Evolutionary conservation across 1,140 invertebrate species (phyloP).

Genomic region (Drosophila biarmipes): DNA sequence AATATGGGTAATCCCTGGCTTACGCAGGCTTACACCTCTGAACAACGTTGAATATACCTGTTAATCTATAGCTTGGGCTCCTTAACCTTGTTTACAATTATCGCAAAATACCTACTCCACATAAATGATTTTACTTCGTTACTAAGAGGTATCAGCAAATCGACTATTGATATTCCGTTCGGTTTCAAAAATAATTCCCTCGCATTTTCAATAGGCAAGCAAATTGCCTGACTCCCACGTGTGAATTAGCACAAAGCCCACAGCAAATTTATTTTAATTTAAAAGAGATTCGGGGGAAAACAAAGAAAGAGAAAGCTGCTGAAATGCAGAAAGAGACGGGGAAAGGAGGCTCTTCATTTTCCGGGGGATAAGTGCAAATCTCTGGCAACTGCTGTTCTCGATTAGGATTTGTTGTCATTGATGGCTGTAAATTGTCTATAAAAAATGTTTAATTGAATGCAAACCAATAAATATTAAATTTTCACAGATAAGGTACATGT

Average conservation of each 20-base stretch:
- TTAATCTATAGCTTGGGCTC: too few species aligned
- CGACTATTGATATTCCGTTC: too few species aligned
- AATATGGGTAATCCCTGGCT: neutral
- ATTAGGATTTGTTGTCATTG: conserved; percentile 12
- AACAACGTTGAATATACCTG: too few species aligned
- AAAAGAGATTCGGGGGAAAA: neutral
- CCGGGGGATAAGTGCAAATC: conserved; percentile 1
- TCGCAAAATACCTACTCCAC: too few species aligned
- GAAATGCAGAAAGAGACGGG: neutral
- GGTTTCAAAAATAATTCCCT: neutral
- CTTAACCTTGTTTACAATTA: too few species aligned
- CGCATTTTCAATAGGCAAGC: conserved; percentile 25
- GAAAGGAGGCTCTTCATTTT: neutral
- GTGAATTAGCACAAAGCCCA: conserved; percentile 41
- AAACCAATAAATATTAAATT: neutral
- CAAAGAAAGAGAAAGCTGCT: neutral
- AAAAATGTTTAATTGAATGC: neutral
- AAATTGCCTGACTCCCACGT: conserved; percentile 37
- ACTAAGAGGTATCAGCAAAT: neutral
- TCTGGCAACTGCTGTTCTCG: conserved; percentile 14
- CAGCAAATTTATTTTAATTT: conserved; percentile 47
- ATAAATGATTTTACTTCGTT: too few species aligned
- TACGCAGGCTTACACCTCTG: neutral
- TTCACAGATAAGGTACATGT: neutral
- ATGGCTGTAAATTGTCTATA: neutral